Evolutionary conservation across 2,888 invertebrate genomes (phyloP).

Genomic region (Dryadula phaetusa): DNA sequence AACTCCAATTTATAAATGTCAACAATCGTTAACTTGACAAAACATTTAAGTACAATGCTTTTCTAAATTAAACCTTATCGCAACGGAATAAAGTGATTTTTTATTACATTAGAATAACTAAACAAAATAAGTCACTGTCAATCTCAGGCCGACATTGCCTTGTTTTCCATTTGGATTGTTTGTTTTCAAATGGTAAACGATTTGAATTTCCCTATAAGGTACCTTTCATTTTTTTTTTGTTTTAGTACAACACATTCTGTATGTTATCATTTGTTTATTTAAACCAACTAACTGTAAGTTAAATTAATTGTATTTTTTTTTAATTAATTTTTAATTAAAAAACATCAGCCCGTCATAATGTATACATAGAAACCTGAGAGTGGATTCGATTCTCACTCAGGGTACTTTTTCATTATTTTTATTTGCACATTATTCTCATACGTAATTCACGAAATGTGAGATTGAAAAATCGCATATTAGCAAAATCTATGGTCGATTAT

Average conservation of each 20-base stretch:
- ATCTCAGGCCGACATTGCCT: conserved; percentile 33
- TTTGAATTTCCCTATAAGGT: conserved; percentile 16
- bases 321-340: too few relatives aligned
- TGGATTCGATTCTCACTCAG: too few relatives aligned
- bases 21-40: conserved; percentile 37
- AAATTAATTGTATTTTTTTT: too few relatives aligned
- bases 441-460: too few relatives aligned
- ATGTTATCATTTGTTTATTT: too few relatives aligned
- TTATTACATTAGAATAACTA: not conserved
- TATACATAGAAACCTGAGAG: too few relatives aligned
- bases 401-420: too few relatives aligned
- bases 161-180: conserved; percentile 33
- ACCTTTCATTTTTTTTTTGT: conserved; percentile 8
- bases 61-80: conserved; percentile 23
- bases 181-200: conserved; percentile 30
- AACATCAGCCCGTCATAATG: too few relatives aligned
- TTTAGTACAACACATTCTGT: not conserved
- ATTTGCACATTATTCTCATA: too few relatives aligned
- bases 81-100: conserved; percentile 7
- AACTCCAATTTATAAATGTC: conserved; percentile 37
- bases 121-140: conserved; percentile 38
- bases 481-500: too few relatives aligned
- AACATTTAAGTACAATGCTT: conserved; percentile 23
- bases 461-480: too few relatives aligned
- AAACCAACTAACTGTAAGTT: too few relatives aligned